Base-by-base conservation (phyloP, 2,797 vertebrate genomes). In the Sparus aurata region DNA sequence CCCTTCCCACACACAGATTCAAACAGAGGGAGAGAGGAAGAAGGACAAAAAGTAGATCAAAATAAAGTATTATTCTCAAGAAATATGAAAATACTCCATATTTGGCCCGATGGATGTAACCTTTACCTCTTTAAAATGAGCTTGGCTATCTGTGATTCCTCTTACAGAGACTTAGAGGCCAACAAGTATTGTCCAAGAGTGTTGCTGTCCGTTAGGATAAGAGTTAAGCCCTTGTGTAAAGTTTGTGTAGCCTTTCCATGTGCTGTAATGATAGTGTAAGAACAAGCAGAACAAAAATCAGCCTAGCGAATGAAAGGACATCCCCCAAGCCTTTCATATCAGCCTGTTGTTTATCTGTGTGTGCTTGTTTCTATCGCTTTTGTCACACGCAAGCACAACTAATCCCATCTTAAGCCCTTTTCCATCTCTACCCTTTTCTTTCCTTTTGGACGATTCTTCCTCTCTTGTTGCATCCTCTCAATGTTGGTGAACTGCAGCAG, bases 391-490 rank as follows among this genome's bases (percentile, higher is more conserved):
- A 76, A 86, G 77, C 86, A 82, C 85, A 88, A 80, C 89, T 90
- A 92, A 94, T 92, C 91, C 87, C 77, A 82, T 86, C 22, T 75
- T 90, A 86, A 92, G 75, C 80, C 77, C 74, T 72, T 81, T 82
- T 75, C 80, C 86, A 83, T 87, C 83, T 75, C 59, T 58, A 49
- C 62, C 58, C 65, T 63, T 54, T 74, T 77, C 61, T 70, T 70
- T 82, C 72, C 62, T 70, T 77, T 87, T 67, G 84, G 53, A 76
- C 16, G 22, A 59, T 77, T 68, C 62, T 53, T 75, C 63, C 61
- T 60, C 55, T 81, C 64, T 82, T 45, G 59, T 72, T 59, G 64
- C 74, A 45, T 68, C 27, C 5, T 41, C 70, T 83, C 72, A 3
- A 7, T 73, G 41, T 75, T 76, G 17, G 18, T 38, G 57, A 79